Conservation (phyloP, 2,797 vertebrate genomes). For the Lacerta viridis region DNA sequence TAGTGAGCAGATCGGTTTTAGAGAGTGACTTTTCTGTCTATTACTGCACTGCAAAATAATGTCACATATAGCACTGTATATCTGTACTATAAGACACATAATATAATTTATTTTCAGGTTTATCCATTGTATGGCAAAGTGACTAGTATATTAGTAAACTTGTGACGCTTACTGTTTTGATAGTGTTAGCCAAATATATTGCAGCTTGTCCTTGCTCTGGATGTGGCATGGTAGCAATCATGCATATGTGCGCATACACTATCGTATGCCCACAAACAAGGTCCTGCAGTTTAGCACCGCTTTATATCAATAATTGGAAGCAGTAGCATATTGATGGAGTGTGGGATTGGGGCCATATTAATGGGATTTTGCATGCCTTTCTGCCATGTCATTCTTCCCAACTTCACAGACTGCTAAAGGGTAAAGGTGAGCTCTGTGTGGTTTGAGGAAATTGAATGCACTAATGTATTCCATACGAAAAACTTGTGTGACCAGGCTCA, state of each 20-base stretch:
- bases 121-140: not conserved
- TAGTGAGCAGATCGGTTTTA: rapidly evolving
- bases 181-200: not conserved
- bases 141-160: not conserved
- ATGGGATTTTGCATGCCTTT: not conserved
- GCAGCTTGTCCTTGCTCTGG: not conserved
- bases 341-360: not conserved
- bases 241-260: not conserved
- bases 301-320: too few relatives aligned
- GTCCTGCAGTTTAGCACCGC: not conserved
- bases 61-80: not conserved
- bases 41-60: not conserved
- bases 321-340: not conserved
- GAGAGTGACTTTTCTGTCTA: not conserved
- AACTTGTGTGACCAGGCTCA: not conserved
- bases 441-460: not conserved
- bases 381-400: too few relatives aligned
- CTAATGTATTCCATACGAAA: not conserved
- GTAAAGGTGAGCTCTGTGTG: not conserved
- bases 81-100: not conserved
- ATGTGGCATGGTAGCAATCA: not conserved
- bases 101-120: not conserved
- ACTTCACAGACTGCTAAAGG: too few relatives aligned
- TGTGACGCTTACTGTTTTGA: not conserved
- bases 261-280: not conserved